A percentile compares a stretch with the other conserved stretches of the same genome.
Evolutionary conservation across 2,113 vertebrate genomes (phyloP).

Genomic region (Excalfactoria chinensis): DNA sequence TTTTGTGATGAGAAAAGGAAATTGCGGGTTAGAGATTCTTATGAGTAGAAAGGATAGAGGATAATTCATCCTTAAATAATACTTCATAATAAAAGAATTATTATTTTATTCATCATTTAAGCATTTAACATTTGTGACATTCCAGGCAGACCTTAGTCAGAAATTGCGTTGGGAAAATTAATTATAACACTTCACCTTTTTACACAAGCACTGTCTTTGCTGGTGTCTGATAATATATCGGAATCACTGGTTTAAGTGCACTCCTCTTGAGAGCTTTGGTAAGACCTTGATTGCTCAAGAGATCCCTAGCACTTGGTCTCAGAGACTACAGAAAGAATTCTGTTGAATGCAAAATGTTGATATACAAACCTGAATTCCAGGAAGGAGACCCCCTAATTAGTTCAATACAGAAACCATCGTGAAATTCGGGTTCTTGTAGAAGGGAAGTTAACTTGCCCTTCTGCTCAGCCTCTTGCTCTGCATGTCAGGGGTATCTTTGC

Average conservation of each 20-base stretch:
- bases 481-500: background rate
- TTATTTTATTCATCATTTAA: background rate
- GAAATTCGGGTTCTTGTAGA: background rate
- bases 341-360: background rate
- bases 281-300: background rate
- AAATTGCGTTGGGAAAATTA: background rate
- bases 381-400: background rate
- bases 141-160: background rate
- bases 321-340: background rate
- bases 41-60: background rate
- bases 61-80: constrained; percentile 37
- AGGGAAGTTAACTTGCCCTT: background rate
- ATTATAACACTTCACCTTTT: constrained; percentile 22
- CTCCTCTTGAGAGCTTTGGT: background rate
- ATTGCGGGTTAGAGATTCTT: background rate
- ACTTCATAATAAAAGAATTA: background rate
- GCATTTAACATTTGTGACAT: background rate
- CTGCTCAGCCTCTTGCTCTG: background rate
- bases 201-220: constrained; percentile 31
- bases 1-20: background rate
- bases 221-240: background rate
- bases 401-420: background rate
- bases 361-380: constrained; percentile 3
- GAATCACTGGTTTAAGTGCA: background rate
- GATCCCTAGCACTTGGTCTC: background rate